Evolutionary conservation across 2,797 vertebrate genomes (phyloP).

Genomic region (Bothrops alternatus): DNA sequence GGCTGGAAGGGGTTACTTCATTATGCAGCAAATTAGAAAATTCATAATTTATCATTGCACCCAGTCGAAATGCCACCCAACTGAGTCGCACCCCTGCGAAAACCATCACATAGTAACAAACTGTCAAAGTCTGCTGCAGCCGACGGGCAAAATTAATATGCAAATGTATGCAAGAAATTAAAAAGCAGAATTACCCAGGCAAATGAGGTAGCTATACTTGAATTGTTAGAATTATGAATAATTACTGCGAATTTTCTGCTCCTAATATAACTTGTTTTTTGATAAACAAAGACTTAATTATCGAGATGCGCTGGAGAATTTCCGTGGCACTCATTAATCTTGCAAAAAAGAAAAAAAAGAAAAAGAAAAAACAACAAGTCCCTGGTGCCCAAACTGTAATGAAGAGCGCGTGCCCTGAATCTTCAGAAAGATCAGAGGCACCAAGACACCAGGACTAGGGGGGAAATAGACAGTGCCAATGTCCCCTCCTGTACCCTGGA

Average conservation of each 20-base stretch:
- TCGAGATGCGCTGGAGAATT: constrained; percentile 99
- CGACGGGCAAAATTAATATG: constrained; percentile 99
- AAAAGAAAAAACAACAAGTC: constrained; percentile 85
- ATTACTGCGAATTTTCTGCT: constrained; percentile 99
- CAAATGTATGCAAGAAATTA: constrained; percentile 99
- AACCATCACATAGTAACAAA: constrained; percentile 90
- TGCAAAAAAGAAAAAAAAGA: constrained; percentile 75
- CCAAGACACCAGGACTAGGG: constrained; percentile 88
- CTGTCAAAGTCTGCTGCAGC: constrained; percentile 97
- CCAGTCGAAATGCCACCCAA: constrained; percentile 98
- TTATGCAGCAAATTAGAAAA: constrained; percentile 99
- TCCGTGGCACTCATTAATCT: constrained; percentile 99
- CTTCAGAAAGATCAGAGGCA: constrained; percentile 94
- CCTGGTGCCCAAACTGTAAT: constrained; percentile 96
- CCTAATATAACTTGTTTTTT: constrained; percentile 99
- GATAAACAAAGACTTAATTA: constrained; percentile 99
- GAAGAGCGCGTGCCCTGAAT: constrained; percentile 99
- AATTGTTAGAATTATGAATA: constrained; percentile 99
- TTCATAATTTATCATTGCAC: constrained; percentile 99
- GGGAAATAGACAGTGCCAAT: constrained; percentile 89
- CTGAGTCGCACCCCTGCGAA: constrained; percentile 92
- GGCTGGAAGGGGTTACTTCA: constrained; percentile 90
- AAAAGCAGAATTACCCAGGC: constrained; percentile 99
- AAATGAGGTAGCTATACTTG: constrained; percentile 99
- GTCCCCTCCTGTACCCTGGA: constrained; percentile 93